phyloP scores from a whole-genome alignment of 2,888 invertebrate species.

The Empis stercorea region DNA sequence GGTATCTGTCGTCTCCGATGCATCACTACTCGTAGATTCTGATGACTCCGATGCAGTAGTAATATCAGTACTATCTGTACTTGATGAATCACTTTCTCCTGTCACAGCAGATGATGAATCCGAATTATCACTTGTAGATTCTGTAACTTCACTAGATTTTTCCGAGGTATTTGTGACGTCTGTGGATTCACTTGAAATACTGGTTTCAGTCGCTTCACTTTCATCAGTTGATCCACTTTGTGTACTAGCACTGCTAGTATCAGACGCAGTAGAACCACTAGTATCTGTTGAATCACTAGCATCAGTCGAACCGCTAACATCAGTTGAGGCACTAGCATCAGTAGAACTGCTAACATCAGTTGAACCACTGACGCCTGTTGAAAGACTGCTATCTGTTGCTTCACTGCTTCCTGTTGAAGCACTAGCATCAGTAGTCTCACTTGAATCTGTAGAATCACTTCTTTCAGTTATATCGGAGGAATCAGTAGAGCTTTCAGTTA shows the following conservation, averaged over 20 bases:
- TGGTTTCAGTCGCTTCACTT: not conserved
- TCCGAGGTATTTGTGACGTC: not conserved
- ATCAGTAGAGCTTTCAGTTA: slow-evolving; percentile 11
- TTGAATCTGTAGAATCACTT: slow-evolving; percentile 12
- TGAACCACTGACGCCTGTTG: slow-evolving; percentile 14
- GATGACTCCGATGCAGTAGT: not conserved
- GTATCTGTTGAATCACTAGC: slow-evolving; percentile 11
- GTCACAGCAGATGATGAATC: too few species aligned
- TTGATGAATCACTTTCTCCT: slow-evolving; percentile 5
- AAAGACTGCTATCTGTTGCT: slow-evolving; percentile 10
- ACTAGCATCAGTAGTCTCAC: slow-evolving; percentile 10
- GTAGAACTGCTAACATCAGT: slow-evolving; percentile 17
- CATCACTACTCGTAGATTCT: too few species aligned
- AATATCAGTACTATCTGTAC: slow-evolving; percentile 1
- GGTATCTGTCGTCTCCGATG: not conserved
- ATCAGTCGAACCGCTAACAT: slow-evolving; percentile 9
- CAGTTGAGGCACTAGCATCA: slow-evolving; percentile 5
- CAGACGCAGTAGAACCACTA: slow-evolving; percentile 15
- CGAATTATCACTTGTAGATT: slow-evolving; percentile 2
- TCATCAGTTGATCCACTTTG: not conserved
- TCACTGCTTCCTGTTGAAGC: slow-evolving; percentile 6
- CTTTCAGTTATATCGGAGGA: slow-evolving; percentile 18
- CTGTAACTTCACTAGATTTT: not conserved
- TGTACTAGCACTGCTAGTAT: not conserved
- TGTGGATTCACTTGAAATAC: slow-evolving; percentile 2